Percentiles rank a stretch among this genome's conserved stretches.
phyloP scores from a whole-genome alignment of 1,140 invertebrate species.

The Caenorhabditis tropicalis region DNA sequence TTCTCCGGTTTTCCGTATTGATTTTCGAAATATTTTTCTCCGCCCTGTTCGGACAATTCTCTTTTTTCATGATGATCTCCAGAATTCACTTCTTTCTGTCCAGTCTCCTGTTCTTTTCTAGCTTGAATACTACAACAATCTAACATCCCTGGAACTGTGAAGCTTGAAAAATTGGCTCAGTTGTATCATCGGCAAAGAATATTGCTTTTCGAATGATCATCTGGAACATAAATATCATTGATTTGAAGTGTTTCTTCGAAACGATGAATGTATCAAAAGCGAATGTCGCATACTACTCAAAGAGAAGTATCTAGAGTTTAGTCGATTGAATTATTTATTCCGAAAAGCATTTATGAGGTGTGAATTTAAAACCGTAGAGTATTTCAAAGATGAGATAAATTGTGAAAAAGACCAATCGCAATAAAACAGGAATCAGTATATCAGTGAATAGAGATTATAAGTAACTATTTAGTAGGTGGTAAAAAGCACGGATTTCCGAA shows the following conservation, averaged over 20 bases:
- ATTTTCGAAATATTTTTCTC: constrained; percentile 44
- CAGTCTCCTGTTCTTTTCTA: constrained; percentile 58
- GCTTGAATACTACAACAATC: constrained; percentile 81
- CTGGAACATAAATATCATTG: not conserved
- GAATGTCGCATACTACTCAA: not conserved
- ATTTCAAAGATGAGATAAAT: not conserved
- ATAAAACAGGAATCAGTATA: not conserved
- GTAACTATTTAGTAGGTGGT: not conserved
- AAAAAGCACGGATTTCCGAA: constrained; percentile 53
- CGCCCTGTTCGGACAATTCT: constrained; percentile 39
- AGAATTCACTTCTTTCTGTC: constrained; percentile 61
- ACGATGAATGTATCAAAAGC: not conserved
- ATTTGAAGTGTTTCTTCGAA: not conserved
- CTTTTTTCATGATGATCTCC: constrained; percentile 47
- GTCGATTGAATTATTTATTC: no score
- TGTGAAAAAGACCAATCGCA: not conserved
- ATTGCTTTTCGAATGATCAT: not conserved
- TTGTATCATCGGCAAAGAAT: no score
- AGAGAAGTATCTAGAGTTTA: not conserved
- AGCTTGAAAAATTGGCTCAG: no score
- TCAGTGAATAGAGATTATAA: not conserved
- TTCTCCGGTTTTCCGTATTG: not conserved
- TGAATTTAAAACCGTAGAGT: no score
- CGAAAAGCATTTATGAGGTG: not conserved
- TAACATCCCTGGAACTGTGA: constrained; percentile 84